Base-by-base conservation (phyloP, 2,113 vertebrate genomes). In the Neoarius graeffei region DNA sequence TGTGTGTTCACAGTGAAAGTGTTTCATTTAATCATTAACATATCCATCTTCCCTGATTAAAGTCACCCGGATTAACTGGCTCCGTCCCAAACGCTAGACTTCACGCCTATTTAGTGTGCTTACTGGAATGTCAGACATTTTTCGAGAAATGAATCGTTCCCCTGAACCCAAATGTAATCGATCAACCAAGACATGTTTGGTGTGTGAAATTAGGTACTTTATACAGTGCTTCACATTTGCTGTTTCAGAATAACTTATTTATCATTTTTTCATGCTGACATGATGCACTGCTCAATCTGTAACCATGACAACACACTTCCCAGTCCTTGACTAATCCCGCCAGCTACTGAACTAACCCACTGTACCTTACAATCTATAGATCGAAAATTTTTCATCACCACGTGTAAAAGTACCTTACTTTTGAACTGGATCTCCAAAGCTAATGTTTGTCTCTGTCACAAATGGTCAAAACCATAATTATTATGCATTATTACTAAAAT, bases 21-120 rank as follows among this genome's bases (percentile, higher is more conserved):
- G 48, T 52, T 83, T 67, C 80, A 83, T 83, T 48, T 83, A 66
- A 67, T 83, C 82, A 83, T 83, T 67, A 66, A 52, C 82, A 84
- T 52, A 54, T 84, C 52, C 25, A 52, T 84, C 62, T 84, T 52
- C 82, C 62, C 62, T 84, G 62, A 84, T 84, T 84, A 67, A 15
- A 66, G 60, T 64, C 23, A 17, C 25, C 42, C 2, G 14, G 35
- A 83, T 67, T 67, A 84, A 67, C 82, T 50, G 62, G 42, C 62
- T 84, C 62, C 48, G 8, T 84, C 48, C 48, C 62, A 52, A 67
- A 67, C 8, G 7, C 62, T 27, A 17, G 42, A 52, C 42, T 67
- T 84, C 62, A 67, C 48, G 62, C 25, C 62, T 84, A 9, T 83
- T n/a, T 50, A 13, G 42, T 54, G 62, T 67, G 67, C 48, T 52